Evolutionary conservation across 2,113 vertebrate species (phyloP).

Genomic region (Rutilus rutilus): DNA sequence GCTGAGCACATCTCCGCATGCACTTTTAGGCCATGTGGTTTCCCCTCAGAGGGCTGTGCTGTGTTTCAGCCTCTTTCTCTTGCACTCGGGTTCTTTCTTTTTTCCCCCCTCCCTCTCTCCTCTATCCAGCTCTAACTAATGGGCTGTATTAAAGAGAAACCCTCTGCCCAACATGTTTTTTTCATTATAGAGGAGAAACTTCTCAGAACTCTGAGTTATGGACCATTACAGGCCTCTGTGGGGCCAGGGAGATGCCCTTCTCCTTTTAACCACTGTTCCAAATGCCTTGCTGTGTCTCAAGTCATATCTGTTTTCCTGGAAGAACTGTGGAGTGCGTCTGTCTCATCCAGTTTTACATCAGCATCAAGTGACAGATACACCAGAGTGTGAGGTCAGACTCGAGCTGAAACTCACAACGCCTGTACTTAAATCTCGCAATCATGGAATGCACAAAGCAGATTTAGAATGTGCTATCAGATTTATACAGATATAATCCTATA

Average conservation of each 20-base stretch:
- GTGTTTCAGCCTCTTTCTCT: slow-evolving; percentile 36
- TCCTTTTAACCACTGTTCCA: not conserved
- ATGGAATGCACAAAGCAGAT: not conserved
- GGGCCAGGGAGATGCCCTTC: not conserved
- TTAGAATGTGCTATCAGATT: not conserved
- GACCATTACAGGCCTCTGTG: slow-evolving; percentile 42
- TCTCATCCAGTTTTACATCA: not conserved
- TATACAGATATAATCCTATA: not conserved
- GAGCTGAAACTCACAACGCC: not conserved
- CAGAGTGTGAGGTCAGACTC: not conserved
- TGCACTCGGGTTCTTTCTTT: not conserved
- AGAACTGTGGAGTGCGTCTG: not conserved
- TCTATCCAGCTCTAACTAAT: slow-evolving; percentile 40
- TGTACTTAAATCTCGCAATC: not conserved
- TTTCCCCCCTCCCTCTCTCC: not conserved
- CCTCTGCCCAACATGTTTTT: slow-evolving; percentile 17
- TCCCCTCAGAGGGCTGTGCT: not conserved
- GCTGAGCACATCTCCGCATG: not conserved
- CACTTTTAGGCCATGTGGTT: slow-evolving; percentile 1
- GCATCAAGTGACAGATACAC: not conserved
- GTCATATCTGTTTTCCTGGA: slow-evolving; percentile 7
- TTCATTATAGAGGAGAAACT: slow-evolving; percentile 19
- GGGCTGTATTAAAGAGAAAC: slow-evolving; percentile 26
- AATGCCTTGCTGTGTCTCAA: not conserved
- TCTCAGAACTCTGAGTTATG: slow-evolving; percentile 1